phyloP scores from a whole-genome alignment of 2,888 invertebrate genomes.

The Chirona hameri region DNA sequence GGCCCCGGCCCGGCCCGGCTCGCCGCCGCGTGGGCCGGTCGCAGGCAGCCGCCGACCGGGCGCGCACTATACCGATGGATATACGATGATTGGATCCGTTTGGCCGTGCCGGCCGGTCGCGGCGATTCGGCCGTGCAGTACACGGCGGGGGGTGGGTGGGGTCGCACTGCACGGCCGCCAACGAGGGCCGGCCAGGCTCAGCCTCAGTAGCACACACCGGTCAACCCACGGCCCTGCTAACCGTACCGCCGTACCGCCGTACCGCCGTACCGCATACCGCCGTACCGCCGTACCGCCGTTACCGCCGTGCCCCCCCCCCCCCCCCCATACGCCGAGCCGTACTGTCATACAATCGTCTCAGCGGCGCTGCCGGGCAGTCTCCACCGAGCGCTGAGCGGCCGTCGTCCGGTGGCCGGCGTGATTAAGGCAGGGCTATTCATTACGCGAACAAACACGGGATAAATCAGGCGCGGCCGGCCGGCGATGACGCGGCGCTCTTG shows the following conservation, averaged over 20 bases:
- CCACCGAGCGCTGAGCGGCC: not conserved
- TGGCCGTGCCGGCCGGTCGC: not conserved
- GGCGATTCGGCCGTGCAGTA: no score
- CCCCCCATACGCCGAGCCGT: no score
- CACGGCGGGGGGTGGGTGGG: no score
- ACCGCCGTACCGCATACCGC: no score
- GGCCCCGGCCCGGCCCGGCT: no score
- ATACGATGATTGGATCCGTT: constrained; percentile 12
- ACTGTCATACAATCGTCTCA: no score
- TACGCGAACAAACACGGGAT: constrained; percentile 9
- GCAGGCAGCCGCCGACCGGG: not conserved
- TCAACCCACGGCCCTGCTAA: not conserved
- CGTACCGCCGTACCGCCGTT: no score
- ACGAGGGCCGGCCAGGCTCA: not conserved
- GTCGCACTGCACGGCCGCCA: not conserved
- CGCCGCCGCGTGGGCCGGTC: not conserved
- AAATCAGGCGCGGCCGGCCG: not conserved
- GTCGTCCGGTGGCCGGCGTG: not conserved
- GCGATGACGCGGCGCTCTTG: not conserved
- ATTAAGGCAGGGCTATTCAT: constrained; percentile 5
- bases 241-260: no score
- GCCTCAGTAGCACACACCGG: not conserved
- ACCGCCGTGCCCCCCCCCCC: no score
- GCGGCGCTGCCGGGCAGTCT: no score
- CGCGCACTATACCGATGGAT: not conserved